Evolutionary conservation across 2,888 invertebrate genomes (phyloP), one percentile per base, ranked within the genome.

Genomic region (Melipona beecheii): DNA sequence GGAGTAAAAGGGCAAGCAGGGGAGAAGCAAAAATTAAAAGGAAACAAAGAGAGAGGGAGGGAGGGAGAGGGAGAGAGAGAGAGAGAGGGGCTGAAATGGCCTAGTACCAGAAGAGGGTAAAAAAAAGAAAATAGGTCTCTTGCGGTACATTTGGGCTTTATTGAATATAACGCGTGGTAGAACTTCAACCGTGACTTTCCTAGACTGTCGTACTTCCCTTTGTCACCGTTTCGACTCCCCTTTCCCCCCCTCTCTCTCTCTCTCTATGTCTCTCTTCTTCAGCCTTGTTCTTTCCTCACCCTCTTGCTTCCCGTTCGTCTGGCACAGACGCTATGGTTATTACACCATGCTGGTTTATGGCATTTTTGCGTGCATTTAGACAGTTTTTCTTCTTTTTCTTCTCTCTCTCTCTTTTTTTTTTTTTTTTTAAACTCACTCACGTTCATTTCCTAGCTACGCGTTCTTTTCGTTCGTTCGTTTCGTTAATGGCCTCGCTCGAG

Each of bases 101-200:
- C 80, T 70, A 64, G 80, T 64, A 78, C 77, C 56, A 76, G 66
- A 80, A 79, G 79, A 74, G 81, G 84, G 78, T 74, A 83, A 4
- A 69, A 81, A 76, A 90, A 88, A 86, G 87, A 64, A 82, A 75
- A 92, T 88, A 87, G 87, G 90, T 90, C 91, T 91, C 91, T 91
- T 85, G 89, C 91, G 91, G 91, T 91, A 92, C 91, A 92, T 92
- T 92, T 91, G 90, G 92, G 85, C 92, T 92, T 93, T 92, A 93
- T 93, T 91, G 92, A 93, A 93, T 92, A 91, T 91, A 93, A 92
- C 91, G 90, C 86, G 85, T 81, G 81, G 81, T 75, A 75, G 81
- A 81, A 83, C 85, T 83, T 82, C 89, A 75, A 87, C 86, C 74
- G 43, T 43, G 87, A 81, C 87, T 89, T 86, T 86, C 85, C 87